Evolutionary conservation across 2,888 invertebrate genomes (phyloP).

Genomic region (Sphinx pinastri): DNA sequence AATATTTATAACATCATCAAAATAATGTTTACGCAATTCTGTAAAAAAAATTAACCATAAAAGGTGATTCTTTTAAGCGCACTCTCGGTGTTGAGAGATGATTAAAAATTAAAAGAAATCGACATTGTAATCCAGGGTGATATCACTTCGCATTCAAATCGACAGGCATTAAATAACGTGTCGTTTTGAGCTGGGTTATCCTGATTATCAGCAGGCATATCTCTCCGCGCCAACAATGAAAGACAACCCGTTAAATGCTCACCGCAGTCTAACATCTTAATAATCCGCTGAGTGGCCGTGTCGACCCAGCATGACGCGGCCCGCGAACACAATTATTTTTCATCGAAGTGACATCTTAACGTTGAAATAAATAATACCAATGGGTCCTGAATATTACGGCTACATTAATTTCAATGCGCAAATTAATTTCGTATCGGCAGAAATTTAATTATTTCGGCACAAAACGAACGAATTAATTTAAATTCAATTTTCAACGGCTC

Average conservation of each 20-base stretch:
- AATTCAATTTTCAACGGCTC: constrained; percentile 41
- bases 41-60: constrained; percentile 29
- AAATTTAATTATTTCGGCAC: constrained; percentile 45
- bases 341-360: constrained; percentile 70
- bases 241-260: constrained; percentile 68
- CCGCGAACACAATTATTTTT: constrained; percentile 72
- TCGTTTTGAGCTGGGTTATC: constrained; percentile 60
- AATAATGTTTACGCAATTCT: constrained; percentile 40
- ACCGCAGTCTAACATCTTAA: constrained; percentile 72
- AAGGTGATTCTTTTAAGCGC: background rate
- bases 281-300: constrained; percentile 72
- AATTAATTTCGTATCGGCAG: constrained; percentile 50
- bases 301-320: constrained; percentile 77
- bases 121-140: constrained; percentile 11
- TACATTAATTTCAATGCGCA: constrained; percentile 55
- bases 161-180: constrained; percentile 81
- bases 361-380: constrained; percentile 57
- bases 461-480: constrained; percentile 42
- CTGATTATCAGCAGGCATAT: constrained; percentile 74
- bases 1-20: constrained; percentile 47
- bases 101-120: constrained; percentile 23
- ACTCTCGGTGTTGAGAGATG: constrained; percentile 2
- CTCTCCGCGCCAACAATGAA: constrained; percentile 64
- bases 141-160: constrained; percentile 55
- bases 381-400: constrained; percentile 53